Percentiles rank a stretch among this genome's conserved stretches.
phyloP scores from a whole-genome alignment of 1,140 invertebrate genomes.

The Atta colombica region DNA sequence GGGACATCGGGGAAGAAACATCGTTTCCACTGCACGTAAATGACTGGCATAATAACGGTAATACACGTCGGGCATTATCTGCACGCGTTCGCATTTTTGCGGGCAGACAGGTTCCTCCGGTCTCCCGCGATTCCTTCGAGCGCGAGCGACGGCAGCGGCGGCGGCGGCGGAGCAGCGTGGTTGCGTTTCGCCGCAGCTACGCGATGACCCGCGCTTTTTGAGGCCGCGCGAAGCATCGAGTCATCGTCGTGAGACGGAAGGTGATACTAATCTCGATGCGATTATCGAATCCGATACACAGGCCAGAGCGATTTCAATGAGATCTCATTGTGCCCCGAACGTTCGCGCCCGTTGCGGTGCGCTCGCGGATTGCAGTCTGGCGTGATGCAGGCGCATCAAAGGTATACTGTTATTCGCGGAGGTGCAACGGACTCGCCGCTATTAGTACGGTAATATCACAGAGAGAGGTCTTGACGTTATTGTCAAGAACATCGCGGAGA shows the following conservation, averaged over 20 bases:
- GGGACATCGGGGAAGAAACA: constrained; percentile 74
- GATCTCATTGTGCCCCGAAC: constrained; percentile 44
- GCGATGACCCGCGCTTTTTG: constrained; percentile 73
- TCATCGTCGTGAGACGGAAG: constrained; percentile 62
- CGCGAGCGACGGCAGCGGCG: not conserved
- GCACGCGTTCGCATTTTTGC: constrained; percentile 82
- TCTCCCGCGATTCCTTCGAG: constrained; percentile 55
- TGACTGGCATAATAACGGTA: constrained; percentile 83
- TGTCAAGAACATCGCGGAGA: constrained; percentile 32
- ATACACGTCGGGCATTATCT: constrained; percentile 82
- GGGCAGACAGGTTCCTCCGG: constrained; percentile 71
- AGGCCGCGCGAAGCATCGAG: constrained; percentile 56
- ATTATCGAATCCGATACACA: constrained; percentile 55
- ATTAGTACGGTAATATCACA: constrained; percentile 60
- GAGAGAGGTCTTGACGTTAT: constrained; percentile 34
- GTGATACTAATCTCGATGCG: constrained; percentile 54
- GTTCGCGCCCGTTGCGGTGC: constrained; percentile 23
- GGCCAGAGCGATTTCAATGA: constrained; percentile 47
- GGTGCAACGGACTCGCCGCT: constrained; percentile 53
- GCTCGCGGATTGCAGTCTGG: constrained; percentile 47
- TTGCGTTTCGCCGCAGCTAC: constrained; percentile 62
- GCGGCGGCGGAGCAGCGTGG: constrained; percentile 22
- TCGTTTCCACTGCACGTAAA: constrained; percentile 79
- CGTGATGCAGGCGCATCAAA: constrained; percentile 59
- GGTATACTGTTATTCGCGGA: constrained; percentile 57